Conservation (phyloP, 2,113 vertebrate species). For the Neolamprologus devosi region DNA sequence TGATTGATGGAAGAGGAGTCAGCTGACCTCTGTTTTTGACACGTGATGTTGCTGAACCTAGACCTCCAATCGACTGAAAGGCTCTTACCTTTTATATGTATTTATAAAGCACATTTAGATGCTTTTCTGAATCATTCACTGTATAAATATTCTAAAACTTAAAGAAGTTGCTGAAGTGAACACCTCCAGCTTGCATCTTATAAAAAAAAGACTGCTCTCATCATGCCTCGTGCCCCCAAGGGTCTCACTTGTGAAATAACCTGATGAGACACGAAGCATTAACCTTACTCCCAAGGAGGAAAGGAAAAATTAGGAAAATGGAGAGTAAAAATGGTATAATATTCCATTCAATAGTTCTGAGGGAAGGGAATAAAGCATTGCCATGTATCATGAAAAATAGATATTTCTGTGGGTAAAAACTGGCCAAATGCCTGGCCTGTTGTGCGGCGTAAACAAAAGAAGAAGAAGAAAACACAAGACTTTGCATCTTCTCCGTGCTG, state of each 20-base stretch:
- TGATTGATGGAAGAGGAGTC: background rate
- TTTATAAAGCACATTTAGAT: background rate
- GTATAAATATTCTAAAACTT: background rate
- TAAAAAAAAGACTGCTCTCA: background rate
- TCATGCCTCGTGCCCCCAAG: background rate
- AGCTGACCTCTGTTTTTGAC: background rate
- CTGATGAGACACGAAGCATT: constrained; percentile 1
- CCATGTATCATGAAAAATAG: background rate
- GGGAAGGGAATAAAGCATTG: background rate
- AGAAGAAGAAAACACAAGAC: constrained; percentile 22
- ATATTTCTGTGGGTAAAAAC: constrained; percentile 1
- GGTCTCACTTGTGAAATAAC: background rate
- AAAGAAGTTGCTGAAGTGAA: background rate
- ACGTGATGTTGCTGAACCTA: background rate
- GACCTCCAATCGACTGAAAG: background rate
- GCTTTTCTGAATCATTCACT: accelerated
- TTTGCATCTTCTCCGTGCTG: constrained; percentile 3
- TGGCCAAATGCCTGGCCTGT: background rate
- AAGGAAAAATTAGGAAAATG: background rate
- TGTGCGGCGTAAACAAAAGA: constrained; percentile 8
- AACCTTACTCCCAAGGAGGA: background rate
- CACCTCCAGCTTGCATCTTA: background rate
- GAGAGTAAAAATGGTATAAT: background rate
- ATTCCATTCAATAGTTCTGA: background rate
- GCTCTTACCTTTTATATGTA: background rate